A percentile compares a stretch with the other conserved stretches of the same genome.
phyloP scores from a whole-genome alignment of 2,113 vertebrate genomes.

The Pelmatolapia mariae region DNA sequence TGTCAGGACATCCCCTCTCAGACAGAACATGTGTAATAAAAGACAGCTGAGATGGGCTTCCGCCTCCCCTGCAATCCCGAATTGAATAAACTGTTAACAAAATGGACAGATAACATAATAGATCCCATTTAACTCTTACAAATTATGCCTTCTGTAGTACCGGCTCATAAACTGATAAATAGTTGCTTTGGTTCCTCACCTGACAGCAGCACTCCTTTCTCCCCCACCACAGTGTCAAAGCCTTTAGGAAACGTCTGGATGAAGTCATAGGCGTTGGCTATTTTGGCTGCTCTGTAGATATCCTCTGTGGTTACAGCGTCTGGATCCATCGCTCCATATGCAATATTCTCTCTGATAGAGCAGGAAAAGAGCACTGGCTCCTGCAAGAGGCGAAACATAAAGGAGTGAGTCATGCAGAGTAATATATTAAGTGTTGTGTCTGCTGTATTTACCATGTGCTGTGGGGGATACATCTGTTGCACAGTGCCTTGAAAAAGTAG shows the following conservation, averaged over 20 bases:
- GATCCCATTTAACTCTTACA: neutral
- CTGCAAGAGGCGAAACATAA: constrained; percentile 58
- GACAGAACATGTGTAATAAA: too few species aligned
- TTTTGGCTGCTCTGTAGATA: constrained; percentile 79
- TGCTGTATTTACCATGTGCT: neutral
- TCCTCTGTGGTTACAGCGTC: constrained; percentile 78
- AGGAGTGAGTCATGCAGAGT: too few species aligned
- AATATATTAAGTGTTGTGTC: too few species aligned
- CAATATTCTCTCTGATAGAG: constrained; percentile 95
- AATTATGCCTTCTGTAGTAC: neutral
- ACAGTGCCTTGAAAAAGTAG: too few species aligned
- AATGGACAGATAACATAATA: neutral
- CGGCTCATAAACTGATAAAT: neutral
- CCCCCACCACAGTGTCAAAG: constrained; percentile 89
- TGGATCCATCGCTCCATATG: constrained; percentile 84
- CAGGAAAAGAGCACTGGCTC: constrained; percentile 95
- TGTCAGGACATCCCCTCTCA: too few species aligned
- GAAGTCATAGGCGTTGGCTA: constrained; percentile 87
- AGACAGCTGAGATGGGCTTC: too few species aligned
- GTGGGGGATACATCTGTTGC: neutral
- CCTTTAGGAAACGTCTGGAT: constrained; percentile 86
- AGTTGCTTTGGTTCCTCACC: constrained; percentile 65
- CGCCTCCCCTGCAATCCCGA: too few species aligned
- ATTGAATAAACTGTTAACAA: too few species aligned
- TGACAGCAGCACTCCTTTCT: constrained; percentile 94